Conservation (phyloP, 2,888 invertebrate species). For the Chrysolina oricalcia region DNA sequence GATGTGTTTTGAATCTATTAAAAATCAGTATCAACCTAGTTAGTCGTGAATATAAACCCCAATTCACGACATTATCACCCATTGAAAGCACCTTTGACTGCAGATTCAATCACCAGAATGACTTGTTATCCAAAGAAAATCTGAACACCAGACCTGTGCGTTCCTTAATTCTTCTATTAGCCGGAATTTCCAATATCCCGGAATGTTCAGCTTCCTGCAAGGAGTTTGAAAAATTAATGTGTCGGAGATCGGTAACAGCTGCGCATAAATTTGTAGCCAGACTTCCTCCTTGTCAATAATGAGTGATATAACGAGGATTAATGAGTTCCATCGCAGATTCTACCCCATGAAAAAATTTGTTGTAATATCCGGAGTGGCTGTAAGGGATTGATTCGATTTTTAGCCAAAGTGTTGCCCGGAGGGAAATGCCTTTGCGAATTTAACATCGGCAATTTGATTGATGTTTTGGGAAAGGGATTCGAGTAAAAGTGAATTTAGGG, state of each 20-base stretch:
- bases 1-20: too few species aligned
- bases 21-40: too few species aligned
- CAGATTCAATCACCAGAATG: too few species aligned
- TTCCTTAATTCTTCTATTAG: not conserved
- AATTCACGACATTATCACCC: too few species aligned
- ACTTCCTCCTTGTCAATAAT: conserved; percentile 21
- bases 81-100: too few species aligned
- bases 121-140: too few species aligned
- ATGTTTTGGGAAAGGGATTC: not conserved
- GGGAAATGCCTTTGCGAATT: not conserved
- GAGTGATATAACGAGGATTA: conserved; percentile 17
- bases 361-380: not conserved
- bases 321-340: not conserved
- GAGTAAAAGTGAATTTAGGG: too few species aligned
- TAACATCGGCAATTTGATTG: not conserved
- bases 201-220: not conserved
- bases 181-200: not conserved
- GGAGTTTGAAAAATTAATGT: conserved; percentile 20
- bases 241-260: conserved; percentile 14
- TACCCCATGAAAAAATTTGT: not conserved
- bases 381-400: not conserved
- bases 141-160: not conserved
- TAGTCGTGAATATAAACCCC: too few species aligned
- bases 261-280: conserved; percentile 20
- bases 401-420: not conserved